A percentile compares a stretch with the other conserved stretches of the same genome.
Evolutionary conservation across 2,888 invertebrate genomes (phyloP).

Genomic region (Gymnosoma rotundatum): DNA sequence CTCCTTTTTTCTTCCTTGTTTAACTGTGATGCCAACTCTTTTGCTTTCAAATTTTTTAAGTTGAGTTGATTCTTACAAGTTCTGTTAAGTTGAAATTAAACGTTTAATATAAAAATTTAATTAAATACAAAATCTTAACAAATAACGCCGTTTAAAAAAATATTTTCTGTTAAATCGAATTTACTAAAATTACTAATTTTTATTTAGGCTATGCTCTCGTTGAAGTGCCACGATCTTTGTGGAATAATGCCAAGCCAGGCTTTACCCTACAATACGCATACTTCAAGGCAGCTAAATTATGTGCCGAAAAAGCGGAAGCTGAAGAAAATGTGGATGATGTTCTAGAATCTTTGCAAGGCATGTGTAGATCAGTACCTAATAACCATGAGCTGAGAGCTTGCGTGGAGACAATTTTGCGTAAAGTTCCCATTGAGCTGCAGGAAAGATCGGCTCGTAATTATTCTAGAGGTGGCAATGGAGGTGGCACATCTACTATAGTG

Average conservation of each 20-base stretch:
- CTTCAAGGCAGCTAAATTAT: constrained; percentile 96
- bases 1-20: too few relatives aligned
- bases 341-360: constrained; percentile 93
- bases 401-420: constrained; percentile 94
- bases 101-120: too few relatives aligned
- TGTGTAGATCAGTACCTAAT: constrained; percentile 89
- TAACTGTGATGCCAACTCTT: too few relatives aligned
- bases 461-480: constrained; percentile 81
- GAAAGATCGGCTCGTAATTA: constrained; percentile 87
- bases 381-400: constrained; percentile 89
- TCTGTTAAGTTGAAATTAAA: too few relatives aligned
- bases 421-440: constrained; percentile 90
- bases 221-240: constrained; percentile 95
- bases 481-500: constrained; percentile 85
- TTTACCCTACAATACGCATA: constrained; percentile 93
- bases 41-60: too few relatives aligned
- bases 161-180: too few relatives aligned
- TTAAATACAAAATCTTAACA: too few relatives aligned
- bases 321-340: constrained; percentile 98
- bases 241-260: constrained; percentile 94
- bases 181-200: too few relatives aligned
- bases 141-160: too few relatives aligned
- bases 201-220: constrained; percentile 93
- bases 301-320: constrained; percentile 97
- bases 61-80: too few relatives aligned